Base-by-base conservation (phyloP, 2,888 invertebrate genomes). In the Diadegma fenestrale region DNA sequence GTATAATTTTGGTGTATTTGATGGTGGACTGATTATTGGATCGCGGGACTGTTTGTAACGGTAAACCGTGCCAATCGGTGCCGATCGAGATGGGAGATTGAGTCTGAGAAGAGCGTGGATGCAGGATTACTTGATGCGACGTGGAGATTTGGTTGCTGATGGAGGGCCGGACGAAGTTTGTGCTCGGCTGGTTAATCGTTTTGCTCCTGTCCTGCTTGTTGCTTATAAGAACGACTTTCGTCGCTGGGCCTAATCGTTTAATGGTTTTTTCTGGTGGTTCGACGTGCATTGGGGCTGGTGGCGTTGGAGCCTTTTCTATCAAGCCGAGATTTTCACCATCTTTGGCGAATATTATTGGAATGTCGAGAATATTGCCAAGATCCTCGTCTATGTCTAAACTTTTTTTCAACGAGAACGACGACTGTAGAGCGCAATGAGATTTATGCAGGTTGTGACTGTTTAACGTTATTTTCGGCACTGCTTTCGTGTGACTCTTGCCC, bases 331-430 rank as follows among this genome's bases (percentile, higher is more conserved):
- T 93, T 64, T 94, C 95, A 91, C 95, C 95, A 64, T 95, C 96
- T 87, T 96, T 96, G 0, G 96, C 96, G 90, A 96, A 96, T 82
- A 96, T 95, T 88, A 96, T 96, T 0, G 96, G 96, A 90, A 96
- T 95, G 90, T 96, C 96, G 89, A 96, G 94, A 66, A 96, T 96
- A 89, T 95, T 96, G 14, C 93, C 93, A 22, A 94, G 82, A 64
- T 93, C 94, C n/a, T 93, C 92, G 30, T 93, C 91, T 22, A 92
- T 84, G 33, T 91, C 89, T 8, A 87, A n/a, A 17, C 78, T 87
- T 51, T 88, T 90, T 64, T 89, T 91, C 14, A 75, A 41, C 19
- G 84, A 61, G 17, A 80, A 72, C 37, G 80, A 79, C 41, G 85
- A 45, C 22, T 90, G 89, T 7, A 87, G 45, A 19, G 61, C 80